Conservation (phyloP, 2,888 invertebrate species). For the Philopedon plagiatum region DNA sequence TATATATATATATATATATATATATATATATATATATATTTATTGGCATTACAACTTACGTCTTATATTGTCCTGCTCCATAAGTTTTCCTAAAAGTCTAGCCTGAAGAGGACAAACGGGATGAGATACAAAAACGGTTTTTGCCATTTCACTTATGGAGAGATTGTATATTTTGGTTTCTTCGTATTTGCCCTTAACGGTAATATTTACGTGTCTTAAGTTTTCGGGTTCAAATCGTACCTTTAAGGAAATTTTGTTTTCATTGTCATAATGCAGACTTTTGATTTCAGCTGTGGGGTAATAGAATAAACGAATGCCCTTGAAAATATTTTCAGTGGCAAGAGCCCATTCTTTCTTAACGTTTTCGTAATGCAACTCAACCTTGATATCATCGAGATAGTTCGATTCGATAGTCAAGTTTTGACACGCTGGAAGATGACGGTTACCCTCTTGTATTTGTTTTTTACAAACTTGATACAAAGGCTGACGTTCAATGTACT, state of each 20-base stretch:
- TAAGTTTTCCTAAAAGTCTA: conserved; percentile 60
- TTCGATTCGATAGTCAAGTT: conserved; percentile 72
- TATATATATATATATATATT: too few relatives aligned
- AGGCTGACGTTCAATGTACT: conserved; percentile 70
- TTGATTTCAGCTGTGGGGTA: conserved; percentile 69
- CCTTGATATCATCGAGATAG: conserved; percentile 70
- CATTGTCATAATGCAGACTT: conserved; percentile 67
- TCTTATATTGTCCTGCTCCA: conserved; percentile 67
- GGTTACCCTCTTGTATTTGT: conserved; percentile 72
- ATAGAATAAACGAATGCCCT: conserved; percentile 65
- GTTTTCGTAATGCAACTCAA: conserved; percentile 71
- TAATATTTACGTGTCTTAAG: conserved; percentile 69
- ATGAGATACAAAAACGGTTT: conserved; percentile 67
- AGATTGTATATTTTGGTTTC: conserved; percentile 68
- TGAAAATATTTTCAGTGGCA: conserved; percentile 69
- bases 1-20: too few relatives aligned
- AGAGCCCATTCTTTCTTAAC: conserved; percentile 69
- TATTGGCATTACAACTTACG: conserved; percentile 74
- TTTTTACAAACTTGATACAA: conserved; percentile 70
- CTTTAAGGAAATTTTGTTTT: conserved; percentile 70
- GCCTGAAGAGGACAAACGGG: conserved; percentile 65
- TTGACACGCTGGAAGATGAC: conserved; percentile 73
- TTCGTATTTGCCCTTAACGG: conserved; percentile 66
- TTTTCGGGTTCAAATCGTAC: conserved; percentile 69
- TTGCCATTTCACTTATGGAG: conserved; percentile 66